Conservation (phyloP, 2,797 vertebrate species). For the Thunnus albacares region DNA sequence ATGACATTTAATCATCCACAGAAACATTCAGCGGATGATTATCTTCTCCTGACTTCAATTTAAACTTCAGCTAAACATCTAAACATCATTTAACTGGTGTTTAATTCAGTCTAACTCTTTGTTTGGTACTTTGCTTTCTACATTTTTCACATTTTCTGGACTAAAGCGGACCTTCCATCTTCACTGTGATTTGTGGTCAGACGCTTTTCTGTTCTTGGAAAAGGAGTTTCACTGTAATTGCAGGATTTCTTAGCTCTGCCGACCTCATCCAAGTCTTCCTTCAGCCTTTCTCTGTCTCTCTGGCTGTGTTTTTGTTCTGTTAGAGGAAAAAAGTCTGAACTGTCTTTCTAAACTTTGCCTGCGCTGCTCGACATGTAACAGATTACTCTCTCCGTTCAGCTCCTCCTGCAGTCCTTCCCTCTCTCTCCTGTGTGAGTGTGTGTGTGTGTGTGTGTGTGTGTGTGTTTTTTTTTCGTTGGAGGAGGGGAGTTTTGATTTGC, state of each 20-base stretch:
- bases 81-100: background rate
- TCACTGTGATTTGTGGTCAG: constrained; percentile 39
- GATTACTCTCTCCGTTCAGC: constrained; percentile 50
- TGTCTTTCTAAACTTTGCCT: constrained; percentile 45
- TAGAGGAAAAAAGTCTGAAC: constrained; percentile 17
- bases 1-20: background rate
- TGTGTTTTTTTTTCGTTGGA: constrained; percentile 58
- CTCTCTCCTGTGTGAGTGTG: constrained; percentile 43
- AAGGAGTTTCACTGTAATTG: constrained; percentile 44
- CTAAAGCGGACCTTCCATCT: constrained; percentile 33
- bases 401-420: constrained; percentile 65
- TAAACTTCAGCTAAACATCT: background rate
- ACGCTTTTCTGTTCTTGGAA: constrained; percentile 47
- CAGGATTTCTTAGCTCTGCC: constrained; percentile 37
- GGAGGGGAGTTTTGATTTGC: constrained; percentile 76
- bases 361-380: constrained; percentile 47
- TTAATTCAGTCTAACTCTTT: background rate
- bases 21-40: background rate
- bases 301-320: background rate
- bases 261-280: constrained; percentile 2
- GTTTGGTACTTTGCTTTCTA: background rate
- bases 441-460: constrained; percentile 46
- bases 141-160: constrained; percentile 46
- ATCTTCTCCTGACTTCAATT: background rate
- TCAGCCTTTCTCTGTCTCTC: constrained; percentile 18